Percentiles rank a stretch among this genome's conserved stretches.
These are phyloP conservation scores for Chorisops tibialis DNA, from an alignment of 2,888 invertebrate species.

Conservation along the genomic window DNA sequence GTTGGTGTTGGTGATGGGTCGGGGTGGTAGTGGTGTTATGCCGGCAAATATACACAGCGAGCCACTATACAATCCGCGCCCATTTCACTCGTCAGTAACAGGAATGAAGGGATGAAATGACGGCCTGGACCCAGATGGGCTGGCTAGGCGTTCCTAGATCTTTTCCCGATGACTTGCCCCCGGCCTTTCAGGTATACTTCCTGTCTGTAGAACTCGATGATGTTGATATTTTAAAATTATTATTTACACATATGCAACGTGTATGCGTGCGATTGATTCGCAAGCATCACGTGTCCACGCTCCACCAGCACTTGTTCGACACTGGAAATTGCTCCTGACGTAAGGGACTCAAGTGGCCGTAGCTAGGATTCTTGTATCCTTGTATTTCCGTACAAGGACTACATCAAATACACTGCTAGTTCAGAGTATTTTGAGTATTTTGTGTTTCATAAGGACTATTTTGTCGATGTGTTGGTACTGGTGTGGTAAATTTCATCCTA, in stretches of 20 bases:
- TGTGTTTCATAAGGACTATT: not conserved
- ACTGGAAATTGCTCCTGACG: constrained; percentile 14
- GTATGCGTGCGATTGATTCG: not conserved
- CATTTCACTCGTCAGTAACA: too few relatives aligned
- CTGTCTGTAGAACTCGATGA: too few relatives aligned
- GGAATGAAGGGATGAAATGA: too few relatives aligned
- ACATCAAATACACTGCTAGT: not conserved
- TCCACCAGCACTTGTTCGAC: constrained; percentile 27
- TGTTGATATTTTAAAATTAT: constrained; percentile 7
- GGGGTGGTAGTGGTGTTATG: too few relatives aligned
- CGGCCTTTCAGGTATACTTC: too few relatives aligned
- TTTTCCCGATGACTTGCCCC: too few relatives aligned
- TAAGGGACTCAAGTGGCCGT: not conserved
- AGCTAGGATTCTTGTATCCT: constrained; percentile 5
- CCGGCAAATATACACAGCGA: too few relatives aligned
- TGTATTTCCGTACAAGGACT: not conserved
- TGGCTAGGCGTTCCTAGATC: too few relatives aligned
- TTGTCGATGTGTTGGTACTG: constrained; percentile 3
- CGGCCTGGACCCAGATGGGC: too few relatives aligned
- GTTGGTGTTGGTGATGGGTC: too few relatives aligned
- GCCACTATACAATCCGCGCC: too few relatives aligned
- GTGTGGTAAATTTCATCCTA: not conserved
- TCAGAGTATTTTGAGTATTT: constrained; percentile 7
- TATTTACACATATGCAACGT: constrained; percentile 12
- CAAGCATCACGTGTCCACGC: constrained; percentile 27